Evolutionary conservation across 2,797 vertebrate genomes (phyloP).

Genomic region (Pipistrellus pipistrellus): DNA sequence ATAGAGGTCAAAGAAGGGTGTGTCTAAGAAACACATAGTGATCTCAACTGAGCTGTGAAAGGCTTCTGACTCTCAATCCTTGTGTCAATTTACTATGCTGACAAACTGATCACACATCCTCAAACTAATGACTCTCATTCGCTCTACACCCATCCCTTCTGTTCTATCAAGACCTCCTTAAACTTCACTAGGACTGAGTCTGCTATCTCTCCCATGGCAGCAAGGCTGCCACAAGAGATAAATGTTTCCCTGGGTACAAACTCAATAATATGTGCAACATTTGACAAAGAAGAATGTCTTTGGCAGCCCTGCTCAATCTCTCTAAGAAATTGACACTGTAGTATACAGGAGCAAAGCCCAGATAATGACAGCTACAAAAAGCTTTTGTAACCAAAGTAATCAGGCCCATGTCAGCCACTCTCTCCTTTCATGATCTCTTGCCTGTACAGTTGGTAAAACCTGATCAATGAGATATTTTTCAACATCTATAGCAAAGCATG

Average conservation of each 20-base stretch:
- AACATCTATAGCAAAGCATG: conserved; percentile 81
- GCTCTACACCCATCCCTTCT: conserved; percentile 77
- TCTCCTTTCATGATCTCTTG: conserved; percentile 85
- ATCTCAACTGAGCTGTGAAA: conserved; percentile 50
- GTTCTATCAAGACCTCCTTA: conserved; percentile 82
- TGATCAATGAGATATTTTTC: conserved; percentile 83
- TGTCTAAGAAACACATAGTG: conserved; percentile 41
- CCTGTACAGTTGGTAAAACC: conserved; percentile 82
- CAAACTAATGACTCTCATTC: conserved; percentile 86
- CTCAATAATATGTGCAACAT: conserved; percentile 88
- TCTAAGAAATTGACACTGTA: conserved; percentile 85
- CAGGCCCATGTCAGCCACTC: conserved; percentile 81
- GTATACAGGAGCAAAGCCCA: conserved; percentile 76
- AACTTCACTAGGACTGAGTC: conserved; percentile 81
- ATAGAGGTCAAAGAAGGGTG: conserved; percentile 57
- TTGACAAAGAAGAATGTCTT: conserved; percentile 88
- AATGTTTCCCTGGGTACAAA: conserved; percentile 85
- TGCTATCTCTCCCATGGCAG: conserved; percentile 76
- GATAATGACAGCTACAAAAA: conserved; percentile 86
- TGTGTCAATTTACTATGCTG: conserved; percentile 75
- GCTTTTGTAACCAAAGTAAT: conserved; percentile 87
- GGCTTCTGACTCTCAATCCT: conserved; percentile 68
- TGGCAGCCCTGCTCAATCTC: conserved; percentile 85
- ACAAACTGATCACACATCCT: conserved; percentile 83
- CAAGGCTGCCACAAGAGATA: conserved; percentile 81